These are phyloP conservation scores for Phodopus roborovskii DNA, from an alignment of 2,113 vertebrate genomes.

Conservation along the genomic window DNA sequence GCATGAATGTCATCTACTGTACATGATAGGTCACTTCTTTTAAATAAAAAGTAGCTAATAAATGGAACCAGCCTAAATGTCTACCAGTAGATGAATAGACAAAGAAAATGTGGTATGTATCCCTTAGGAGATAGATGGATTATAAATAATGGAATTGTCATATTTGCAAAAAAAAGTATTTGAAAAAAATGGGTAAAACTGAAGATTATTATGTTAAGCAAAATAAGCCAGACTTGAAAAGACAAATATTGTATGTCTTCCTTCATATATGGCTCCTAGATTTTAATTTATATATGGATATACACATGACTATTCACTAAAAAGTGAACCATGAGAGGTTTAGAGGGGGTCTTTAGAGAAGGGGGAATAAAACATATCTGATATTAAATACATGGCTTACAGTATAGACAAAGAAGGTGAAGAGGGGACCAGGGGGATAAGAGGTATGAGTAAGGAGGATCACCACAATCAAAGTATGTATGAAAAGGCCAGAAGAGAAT, in stretches of 20 bases:
- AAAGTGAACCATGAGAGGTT: neutral
- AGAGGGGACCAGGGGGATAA: too few relatives aligned
- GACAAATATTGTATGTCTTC: neutral
- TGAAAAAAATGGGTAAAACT: too few relatives aligned
- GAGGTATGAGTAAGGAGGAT: neutral
- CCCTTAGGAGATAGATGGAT: neutral
- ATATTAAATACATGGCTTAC: neutral
- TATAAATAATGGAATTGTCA: neutral
- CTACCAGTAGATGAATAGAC: neutral
- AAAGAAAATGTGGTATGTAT: neutral
- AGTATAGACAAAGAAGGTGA: too few relatives aligned
- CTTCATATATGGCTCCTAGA: neutral
- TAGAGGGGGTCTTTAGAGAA: neutral
- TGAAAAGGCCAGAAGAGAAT: neutral
- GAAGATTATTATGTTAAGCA: neutral
- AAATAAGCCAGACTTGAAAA: neutral
- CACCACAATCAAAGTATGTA: neutral
- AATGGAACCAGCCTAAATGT: neutral
- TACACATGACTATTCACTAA: neutral
- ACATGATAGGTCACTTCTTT: neutral
- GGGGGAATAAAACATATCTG: neutral
- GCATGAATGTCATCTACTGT: slow-evolving; percentile 7
- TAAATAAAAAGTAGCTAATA: neutral
- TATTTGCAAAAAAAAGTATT: neutral
- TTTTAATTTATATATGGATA: neutral